Evolutionary conservation across 2,888 invertebrate genomes (phyloP).

Genomic region (Ctena decussata): DNA sequence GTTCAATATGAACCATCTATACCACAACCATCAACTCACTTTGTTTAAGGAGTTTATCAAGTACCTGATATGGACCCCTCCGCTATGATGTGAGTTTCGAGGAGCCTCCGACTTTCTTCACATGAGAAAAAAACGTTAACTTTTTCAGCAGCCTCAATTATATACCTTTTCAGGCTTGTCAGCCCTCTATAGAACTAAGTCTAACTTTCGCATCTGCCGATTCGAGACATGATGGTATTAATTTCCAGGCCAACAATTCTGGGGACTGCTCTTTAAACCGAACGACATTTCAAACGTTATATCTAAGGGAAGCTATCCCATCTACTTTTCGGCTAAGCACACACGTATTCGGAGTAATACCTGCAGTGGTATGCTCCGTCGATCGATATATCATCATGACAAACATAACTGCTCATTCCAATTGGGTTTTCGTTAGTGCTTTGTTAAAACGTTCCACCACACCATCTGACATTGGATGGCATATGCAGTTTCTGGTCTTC

Average conservation of each 20-base stretch:
- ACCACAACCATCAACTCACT: slow-evolving; percentile 12
- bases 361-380: slow-evolving; percentile 40
- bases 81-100: slow-evolving; percentile 24
- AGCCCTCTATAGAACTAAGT: slow-evolving; percentile 1
- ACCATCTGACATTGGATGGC: too few relatives aligned
- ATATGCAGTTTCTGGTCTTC: too few relatives aligned
- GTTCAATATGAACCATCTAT: slow-evolving; percentile 17
- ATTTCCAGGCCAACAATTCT: slow-evolving; percentile 36
- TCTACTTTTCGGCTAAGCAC: slow-evolving; percentile 31
- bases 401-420: slow-evolving; percentile 47
- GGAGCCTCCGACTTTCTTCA: neutral
- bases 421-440: too few relatives aligned
- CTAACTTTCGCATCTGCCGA: slow-evolving; percentile 27
- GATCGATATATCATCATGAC: slow-evolving; percentile 45
- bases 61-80: too few relatives aligned
- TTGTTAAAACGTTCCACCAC: too few relatives aligned
- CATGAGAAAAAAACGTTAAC: slow-evolving; percentile 27
- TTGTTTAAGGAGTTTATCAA: slow-evolving; percentile 16
- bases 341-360: slow-evolving; percentile 29
- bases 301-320: slow-evolving; percentile 15
- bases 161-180: slow-evolving; percentile 35
- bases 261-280: slow-evolving; percentile 5
- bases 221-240: slow-evolving; percentile 32
- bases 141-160: slow-evolving; percentile 9
- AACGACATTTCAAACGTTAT: too few relatives aligned